These are phyloP conservation scores for Dastarcus helophoroides DNA, from an alignment of 2,888 invertebrate species.

Conservation along the genomic window DNA sequence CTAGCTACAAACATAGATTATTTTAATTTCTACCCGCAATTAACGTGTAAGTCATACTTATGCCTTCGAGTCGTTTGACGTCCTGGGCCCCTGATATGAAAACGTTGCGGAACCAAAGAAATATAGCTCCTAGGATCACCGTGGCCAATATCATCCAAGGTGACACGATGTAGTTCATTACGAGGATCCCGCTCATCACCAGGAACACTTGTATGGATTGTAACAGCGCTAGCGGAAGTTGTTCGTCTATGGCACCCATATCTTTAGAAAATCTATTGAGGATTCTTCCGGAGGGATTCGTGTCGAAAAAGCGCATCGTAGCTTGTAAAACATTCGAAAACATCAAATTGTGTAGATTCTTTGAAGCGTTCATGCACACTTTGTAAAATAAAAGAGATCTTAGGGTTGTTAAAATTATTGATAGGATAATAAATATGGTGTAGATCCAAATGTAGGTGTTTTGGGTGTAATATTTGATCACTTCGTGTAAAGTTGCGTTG, in stretches of 20 bases:
- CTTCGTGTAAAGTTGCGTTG: too few relatives aligned
- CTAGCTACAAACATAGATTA: conserved; percentile 43
- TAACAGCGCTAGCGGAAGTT: conserved; percentile 52
- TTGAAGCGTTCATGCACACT: conserved; percentile 64
- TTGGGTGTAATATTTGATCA: conserved; percentile 5
- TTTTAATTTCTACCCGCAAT: conserved; percentile 4
- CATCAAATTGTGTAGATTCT: conserved; percentile 65
- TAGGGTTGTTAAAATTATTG: conserved; percentile 48
- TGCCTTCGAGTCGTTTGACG: conserved; percentile 52
- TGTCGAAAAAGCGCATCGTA: conserved; percentile 74
- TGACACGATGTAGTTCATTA: conserved; percentile 59
- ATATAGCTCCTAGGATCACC: conserved; percentile 48
- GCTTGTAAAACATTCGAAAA: conserved; percentile 62
- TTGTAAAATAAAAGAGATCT: conserved; percentile 62
- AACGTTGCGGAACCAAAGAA: conserved; percentile 51
- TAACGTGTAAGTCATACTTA: conserved; percentile 31
- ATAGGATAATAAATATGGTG: conserved; percentile 44
- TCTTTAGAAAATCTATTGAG: conserved; percentile 79
- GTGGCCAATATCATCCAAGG: conserved; percentile 57
- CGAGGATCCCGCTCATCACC: conserved; percentile 58
- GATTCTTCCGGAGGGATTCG: conserved; percentile 71
- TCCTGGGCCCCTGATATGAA: conserved; percentile 63
- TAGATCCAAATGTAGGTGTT: conserved; percentile 44
- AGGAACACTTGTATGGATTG: conserved; percentile 55
- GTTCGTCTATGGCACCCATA: conserved; percentile 66